These are phyloP conservation scores for Falco berigora DNA, from an alignment of 2,797 vertebrate species.

Conservation along the genomic window DNA sequence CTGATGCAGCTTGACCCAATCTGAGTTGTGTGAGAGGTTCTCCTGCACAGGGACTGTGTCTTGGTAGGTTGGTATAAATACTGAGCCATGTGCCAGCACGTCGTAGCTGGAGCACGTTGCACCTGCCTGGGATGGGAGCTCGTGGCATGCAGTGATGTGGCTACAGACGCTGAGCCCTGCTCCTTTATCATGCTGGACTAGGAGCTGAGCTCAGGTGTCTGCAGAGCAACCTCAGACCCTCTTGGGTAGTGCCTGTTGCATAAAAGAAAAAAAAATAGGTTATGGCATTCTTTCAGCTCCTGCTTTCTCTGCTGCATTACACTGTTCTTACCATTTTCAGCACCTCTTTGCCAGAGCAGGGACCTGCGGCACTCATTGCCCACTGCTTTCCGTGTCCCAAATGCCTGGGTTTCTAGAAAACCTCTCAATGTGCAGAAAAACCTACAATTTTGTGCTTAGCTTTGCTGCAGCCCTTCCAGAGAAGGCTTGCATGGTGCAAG, in stretches of 20 bases:
- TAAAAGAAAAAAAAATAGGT: neutral
- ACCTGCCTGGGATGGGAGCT: neutral
- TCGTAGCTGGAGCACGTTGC: neutral
- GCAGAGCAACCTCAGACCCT: neutral
- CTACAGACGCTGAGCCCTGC: neutral
- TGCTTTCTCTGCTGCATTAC: neutral
- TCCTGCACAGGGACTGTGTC: neutral
- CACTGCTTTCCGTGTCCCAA: too few species aligned
- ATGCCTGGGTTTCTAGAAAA: neutral
- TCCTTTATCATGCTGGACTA: neutral
- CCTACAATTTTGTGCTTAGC: neutral
- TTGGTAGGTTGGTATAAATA: neutral
- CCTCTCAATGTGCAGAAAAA: neutral
- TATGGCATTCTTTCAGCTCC: neutral
- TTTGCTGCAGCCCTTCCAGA: neutral
- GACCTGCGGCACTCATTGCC: neutral
- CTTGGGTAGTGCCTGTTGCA: neutral
- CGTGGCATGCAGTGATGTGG: neutral
- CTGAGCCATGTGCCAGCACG: neutral
- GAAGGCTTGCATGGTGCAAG: too few species aligned
- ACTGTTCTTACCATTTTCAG: neutral
- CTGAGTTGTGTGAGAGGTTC: neutral
- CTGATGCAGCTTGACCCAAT: neutral
- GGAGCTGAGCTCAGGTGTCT: neutral
- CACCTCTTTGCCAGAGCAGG: neutral